Evolutionary conservation across 1,140 invertebrate species (phyloP), one percentile per base, ranked within the genome.

Genomic region (Halictus rubicundus): DNA sequence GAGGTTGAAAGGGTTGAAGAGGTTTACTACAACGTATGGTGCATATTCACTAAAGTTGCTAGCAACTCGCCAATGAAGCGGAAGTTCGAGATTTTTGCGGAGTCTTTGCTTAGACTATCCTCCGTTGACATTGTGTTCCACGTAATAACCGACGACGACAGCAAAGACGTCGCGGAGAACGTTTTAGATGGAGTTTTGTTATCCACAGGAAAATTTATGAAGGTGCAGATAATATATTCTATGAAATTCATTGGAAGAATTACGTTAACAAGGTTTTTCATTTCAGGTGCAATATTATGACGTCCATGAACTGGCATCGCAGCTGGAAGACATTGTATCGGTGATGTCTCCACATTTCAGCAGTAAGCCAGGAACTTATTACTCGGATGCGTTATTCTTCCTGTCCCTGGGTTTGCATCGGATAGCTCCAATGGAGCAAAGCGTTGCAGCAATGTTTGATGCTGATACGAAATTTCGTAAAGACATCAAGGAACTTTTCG

Each of bases 381-480:
- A 97, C 88, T 97, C 96, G 70, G 96, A 97, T 92, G 95, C 96
- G 1, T 90, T 98, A 2, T 98, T 98, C 89, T 98, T 96, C 89
- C 88, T 98, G 4, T 98, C 97, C 0, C 92, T 97, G 9, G 96
- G 95, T 6, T 89, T 97, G 21, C 95, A 97, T 91, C 93, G 94
- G 85, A 94, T 97, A 63, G 94, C 96, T 25, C 95, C 95, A 10
- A 86, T 87, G 0, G 91, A 94, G 70, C 94, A 96, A 73, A 92
- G 94, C n/a, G 91, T 93, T 75, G 95, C 96, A 14, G 95, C 97
- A 61, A 94, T 98, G 91, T 92, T 98, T 14, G 97, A 98, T 92
- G 95, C 96, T 76, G 97, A 98, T 93, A 95, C 96, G 27, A 95
- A 96, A 91, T 96, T 98, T 87, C 94, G 94, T 85, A 93, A 92